Conservation (phyloP, 1,140 invertebrate genomes). For the Sarcophaga bullata region DNA sequence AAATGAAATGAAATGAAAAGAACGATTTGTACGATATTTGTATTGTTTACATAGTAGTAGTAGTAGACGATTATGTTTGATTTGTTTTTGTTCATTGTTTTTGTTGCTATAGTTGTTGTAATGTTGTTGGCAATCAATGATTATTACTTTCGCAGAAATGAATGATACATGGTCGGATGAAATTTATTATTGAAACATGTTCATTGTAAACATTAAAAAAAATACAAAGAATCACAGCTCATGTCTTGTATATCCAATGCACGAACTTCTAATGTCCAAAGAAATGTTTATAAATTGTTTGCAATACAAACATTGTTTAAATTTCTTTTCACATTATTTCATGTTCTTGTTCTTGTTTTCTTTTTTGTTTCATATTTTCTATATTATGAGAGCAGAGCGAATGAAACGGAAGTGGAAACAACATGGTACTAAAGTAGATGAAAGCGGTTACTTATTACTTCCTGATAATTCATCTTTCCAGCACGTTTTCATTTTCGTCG, state of each 20-base stretch:
- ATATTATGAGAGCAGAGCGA: not conserved
- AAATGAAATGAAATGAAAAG: not conserved
- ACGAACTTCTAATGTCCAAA: slow-evolving; percentile 17
- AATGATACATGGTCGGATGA: not conserved
- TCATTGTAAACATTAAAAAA: not conserved
- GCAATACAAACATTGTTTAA: slow-evolving; percentile 8
- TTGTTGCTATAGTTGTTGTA: slow-evolving; percentile 5
- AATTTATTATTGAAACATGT: not conserved
- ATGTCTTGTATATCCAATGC: not conserved
- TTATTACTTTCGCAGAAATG: slow-evolving; percentile 32
- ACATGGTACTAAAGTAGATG: not conserved
- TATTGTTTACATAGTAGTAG: slow-evolving; percentile 4
- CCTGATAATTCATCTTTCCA: slow-evolving; percentile 31
- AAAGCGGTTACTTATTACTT: slow-evolving; percentile 17
- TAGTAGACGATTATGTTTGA: slow-evolving; percentile 23
- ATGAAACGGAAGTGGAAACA: not conserved
- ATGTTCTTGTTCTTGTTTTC: too few species aligned
- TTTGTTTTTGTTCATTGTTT: slow-evolving; percentile 5
- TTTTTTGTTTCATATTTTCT: not conserved
- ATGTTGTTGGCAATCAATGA: slow-evolving; percentile 28
- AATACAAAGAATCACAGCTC: not conserved
- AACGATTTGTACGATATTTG: not conserved
- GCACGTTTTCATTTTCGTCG: not conserved
- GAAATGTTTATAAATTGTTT: slow-evolving; percentile 9
- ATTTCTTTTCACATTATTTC: not conserved